These are phyloP conservation scores for Byasa hedistus DNA, from an alignment of 2,888 invertebrate species.

Conservation along the genomic window DNA sequence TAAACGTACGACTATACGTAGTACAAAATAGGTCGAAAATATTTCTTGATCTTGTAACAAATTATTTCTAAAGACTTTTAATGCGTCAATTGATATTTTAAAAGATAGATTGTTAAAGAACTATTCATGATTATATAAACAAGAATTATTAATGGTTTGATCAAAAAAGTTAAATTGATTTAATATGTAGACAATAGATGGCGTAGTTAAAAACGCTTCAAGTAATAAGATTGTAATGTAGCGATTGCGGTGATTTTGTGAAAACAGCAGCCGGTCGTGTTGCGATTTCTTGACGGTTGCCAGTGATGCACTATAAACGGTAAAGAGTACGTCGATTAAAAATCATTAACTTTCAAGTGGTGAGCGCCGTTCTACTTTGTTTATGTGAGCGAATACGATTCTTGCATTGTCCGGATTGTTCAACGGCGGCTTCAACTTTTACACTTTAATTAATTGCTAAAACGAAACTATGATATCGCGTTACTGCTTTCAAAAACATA, in stretches of 20 bases:
- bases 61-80: too few species aligned
- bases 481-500: too few species aligned
- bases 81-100: too few species aligned
- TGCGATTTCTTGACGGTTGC: slow-evolving; percentile 41
- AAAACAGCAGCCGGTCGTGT: slow-evolving; percentile 36
- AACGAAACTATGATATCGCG: not conserved
- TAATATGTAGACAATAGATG: too few species aligned
- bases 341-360: slow-evolving; percentile 64
- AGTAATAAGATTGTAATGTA: slow-evolving; percentile 31
- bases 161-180: too few species aligned
- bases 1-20: too few species aligned
- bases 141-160: too few species aligned
- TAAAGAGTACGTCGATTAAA: slow-evolving; percentile 54
- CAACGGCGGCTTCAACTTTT: not conserved
- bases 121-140: too few species aligned
- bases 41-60: too few species aligned
- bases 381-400: slow-evolving; percentile 14
- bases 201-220: too few species aligned
- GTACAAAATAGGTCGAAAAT: too few species aligned
- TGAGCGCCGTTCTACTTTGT: slow-evolving; percentile 42
- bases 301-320: slow-evolving; percentile 59
- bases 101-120: too few species aligned
- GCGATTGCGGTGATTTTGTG: slow-evolving; percentile 42
- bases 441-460: not conserved
- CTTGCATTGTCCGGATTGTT: slow-evolving; percentile 13